Evolutionary conservation across 2,888 invertebrate species (phyloP), one percentile per base, ranked within the genome.

Genomic region (Cryptocephalus moraei): DNA sequence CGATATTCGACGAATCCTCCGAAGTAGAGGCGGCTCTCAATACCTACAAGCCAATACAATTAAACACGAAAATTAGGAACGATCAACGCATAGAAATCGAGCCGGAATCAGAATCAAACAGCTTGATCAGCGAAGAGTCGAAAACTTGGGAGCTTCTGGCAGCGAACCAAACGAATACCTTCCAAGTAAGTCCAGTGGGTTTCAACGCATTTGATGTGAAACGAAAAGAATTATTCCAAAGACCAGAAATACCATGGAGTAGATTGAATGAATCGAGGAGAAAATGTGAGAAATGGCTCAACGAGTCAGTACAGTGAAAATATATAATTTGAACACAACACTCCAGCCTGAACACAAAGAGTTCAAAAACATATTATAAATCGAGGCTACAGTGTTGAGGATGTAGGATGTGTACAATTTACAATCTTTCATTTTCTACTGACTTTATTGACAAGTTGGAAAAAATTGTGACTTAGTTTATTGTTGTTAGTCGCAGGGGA

Each of bases 261-360:
- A 50, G 50, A 41, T 42, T 67, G 3, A 59, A 66, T 38, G 48
- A 55, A 12, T 62, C 66, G 0, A 59, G 57, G 47, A 42, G 53
- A 22, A 68, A 68, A 49, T 67, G 66, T 51, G 55, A 61, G 43
- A 56, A 59, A 42, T 68, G 68, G 68, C 49, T 68, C 43, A 48
- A 54, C 36, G 12, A 36, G 6, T 36, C 22, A 6, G 2, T 22
- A 22, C 22, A 22, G 22, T 4, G 3, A 22, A 22, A 22, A 6
- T 6, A 22, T 2, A 6, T 22, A 22, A 22, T 22, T 22, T 22
- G 22, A n/a, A n/a, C n/a, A 22, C 22, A 22, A 22, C 22, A 22
- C 22, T 22, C 22, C 22, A 22, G 6, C 22, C 22, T 22, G 22
- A 22, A 22, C 22, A 22, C 6, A 4, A 6, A 4, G 22, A 6